A percentile compares a stretch with the other conserved stretches of the same genome.
Evolutionary conservation across 2,797 vertebrate species (phyloP).

Genomic region (Avahi laniger): DNA sequence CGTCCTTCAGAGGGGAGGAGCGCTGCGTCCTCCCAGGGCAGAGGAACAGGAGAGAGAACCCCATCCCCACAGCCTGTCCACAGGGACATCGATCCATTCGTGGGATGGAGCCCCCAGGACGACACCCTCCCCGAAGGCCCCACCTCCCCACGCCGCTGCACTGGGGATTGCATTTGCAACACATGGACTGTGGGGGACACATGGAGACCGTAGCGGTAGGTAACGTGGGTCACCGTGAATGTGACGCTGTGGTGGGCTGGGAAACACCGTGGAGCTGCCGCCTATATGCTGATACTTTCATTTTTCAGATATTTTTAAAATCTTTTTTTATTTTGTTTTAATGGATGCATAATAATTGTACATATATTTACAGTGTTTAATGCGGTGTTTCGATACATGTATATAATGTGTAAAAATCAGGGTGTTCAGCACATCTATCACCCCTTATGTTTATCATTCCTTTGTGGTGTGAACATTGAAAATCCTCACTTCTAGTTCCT

Average conservation of each 20-base stretch:
- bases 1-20: neutral
- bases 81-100: neutral
- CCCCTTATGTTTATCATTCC: neutral
- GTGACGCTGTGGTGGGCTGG: neutral
- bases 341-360: neutral
- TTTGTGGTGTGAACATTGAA: neutral
- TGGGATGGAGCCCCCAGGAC: accelerated
- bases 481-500: neutral
- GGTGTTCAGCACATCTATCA: neutral
- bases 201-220: accelerated
- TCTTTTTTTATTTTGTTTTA: neutral
- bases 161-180: neutral
- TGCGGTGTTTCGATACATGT: neutral
- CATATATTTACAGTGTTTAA: neutral
- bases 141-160: neutral
- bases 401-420: neutral
- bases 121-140: neutral
- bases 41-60: neutral
- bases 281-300: constrained; percentile 47
- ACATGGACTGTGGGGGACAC: neutral
- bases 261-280: neutral
- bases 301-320: neutral
- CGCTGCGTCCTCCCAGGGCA: neutral
- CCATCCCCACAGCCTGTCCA: neutral
- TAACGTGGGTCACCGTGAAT: accelerated